Evolutionary conservation across 2,113 vertebrate species (phyloP).

Genomic region (Centrocercus urophasianus): DNA sequence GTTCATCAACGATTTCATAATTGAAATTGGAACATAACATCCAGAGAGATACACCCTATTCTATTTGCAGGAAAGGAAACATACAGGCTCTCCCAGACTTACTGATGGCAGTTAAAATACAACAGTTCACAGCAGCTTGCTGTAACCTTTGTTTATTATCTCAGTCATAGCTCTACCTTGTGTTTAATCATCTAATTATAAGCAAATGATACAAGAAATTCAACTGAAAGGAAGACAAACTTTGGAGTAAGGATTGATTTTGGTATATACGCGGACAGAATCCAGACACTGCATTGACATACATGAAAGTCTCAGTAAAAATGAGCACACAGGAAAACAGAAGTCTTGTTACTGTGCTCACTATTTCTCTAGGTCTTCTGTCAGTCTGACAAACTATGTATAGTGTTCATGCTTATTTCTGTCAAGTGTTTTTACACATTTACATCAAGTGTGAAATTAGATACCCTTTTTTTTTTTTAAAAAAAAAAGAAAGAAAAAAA

Average conservation of each 20-base stretch:
- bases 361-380: not conserved
- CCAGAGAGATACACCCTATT: not conserved
- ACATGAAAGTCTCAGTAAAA: not conserved
- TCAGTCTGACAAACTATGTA: not conserved
- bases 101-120: not conserved
- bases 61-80: not conserved
- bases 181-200: not conserved
- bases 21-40: not conserved
- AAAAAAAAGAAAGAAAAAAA: not conserved
- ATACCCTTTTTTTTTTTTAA: not conserved
- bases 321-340: not conserved
- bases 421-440: not conserved
- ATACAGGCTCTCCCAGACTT: not conserved
- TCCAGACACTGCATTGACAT: rapidly evolving
- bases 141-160: not conserved
- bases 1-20: constrained; percentile 12
- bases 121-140: not conserved
- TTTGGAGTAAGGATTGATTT: not conserved
- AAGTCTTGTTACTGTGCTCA: not conserved
- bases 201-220: not conserved
- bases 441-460: not conserved
- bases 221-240: not conserved
- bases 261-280: not conserved
- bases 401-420: not conserved
- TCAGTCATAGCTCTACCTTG: not conserved